Percentiles rank a stretch among this genome's conserved stretches.
These are phyloP conservation scores for Callipepla squamata DNA, from an alignment of 2,113 vertebrate genomes.

Conservation along the genomic window DNA sequence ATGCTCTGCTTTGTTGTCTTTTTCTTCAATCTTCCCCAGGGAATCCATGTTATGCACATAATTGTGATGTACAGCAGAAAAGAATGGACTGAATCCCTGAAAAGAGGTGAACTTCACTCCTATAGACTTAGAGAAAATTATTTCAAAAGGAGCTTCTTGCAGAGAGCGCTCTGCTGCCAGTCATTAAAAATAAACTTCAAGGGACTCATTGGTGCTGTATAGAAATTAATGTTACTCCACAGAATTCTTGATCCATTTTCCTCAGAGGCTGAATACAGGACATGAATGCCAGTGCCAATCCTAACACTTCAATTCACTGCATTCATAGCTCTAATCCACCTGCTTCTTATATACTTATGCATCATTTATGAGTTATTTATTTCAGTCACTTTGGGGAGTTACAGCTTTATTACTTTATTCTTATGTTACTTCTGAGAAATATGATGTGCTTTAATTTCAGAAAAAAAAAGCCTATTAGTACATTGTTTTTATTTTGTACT, in stretches of 20 bases:
- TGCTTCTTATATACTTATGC: conserved; percentile 32
- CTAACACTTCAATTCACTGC: conserved; percentile 28
- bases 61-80: not conserved
- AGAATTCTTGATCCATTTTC: conserved; percentile 39
- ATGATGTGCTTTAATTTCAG: conserved; percentile 44
- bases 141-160: not conserved
- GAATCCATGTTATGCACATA: not conserved
- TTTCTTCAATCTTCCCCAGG: rapidly evolving
- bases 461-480: conserved; percentile 35
- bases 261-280: not conserved
- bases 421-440: conserved; percentile 52
- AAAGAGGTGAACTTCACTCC: not conserved
- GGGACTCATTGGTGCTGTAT: not conserved
- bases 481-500: not conserved
- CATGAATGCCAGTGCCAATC: conserved; percentile 37
- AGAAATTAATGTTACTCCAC: conserved; percentile 16
- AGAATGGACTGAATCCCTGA: not conserved
- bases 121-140: not conserved
- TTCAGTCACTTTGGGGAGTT: conserved; percentile 39
- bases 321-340: conserved; percentile 40
- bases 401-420: conserved; percentile 35
- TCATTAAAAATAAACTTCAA: conserved; percentile 32
- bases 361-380: conserved; percentile 67
- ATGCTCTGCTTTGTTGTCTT: not conserved
- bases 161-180: not conserved